Base-by-base conservation (phyloP, 2,888 invertebrate genomes). In the Mactromeris polynyma region DNA sequence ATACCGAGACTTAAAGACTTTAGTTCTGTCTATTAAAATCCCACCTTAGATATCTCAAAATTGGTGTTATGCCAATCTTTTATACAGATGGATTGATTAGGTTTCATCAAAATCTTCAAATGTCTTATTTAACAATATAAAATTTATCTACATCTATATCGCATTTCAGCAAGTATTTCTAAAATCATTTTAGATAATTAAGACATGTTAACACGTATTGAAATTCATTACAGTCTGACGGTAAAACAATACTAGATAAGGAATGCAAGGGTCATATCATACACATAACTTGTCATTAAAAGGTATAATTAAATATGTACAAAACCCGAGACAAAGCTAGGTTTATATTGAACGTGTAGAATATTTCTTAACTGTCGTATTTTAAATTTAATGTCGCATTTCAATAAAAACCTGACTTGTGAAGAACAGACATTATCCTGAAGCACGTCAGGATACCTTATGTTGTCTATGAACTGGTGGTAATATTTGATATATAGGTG, bases 171-270 rank as follows among this genome's bases (percentile, higher is more conserved):
- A 86, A 87, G 38, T 86, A 84, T 86, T 83, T 83, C 31, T 80
- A 33, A 84, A 73, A 46, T 78, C 83, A 80, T 54, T 51, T 40
- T 51, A 84, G 54, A 81, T 80, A 78, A 81, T 80, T 88, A 87
- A 86, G 58, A 46, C 86, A 69, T 91, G 89, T 91, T 88, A 88
- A 87, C 91, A 91, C 91, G 85, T 85, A 89, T 91, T 84, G 82
- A 89, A 88, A 81, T 81, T 83, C 88, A 90, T 83, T 90, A 77
- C 80, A 42, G 89, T 86, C 77, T 85, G 78, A 85, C 88, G 21
- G 19, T 19, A 64, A 81, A 73, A 86, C 88, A 89, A 85, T 46
- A 46, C 38, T 36, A 38, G 77, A 85, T 78, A 51, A 82, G 42
- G 26, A n/a, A 40, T 36, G n/a, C 36, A 17, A 17, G 26, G 77